These are phyloP conservation scores for Diglossa cyanea DNA, from an alignment of 2,797 vertebrate species.

Conservation along the genomic window DNA sequence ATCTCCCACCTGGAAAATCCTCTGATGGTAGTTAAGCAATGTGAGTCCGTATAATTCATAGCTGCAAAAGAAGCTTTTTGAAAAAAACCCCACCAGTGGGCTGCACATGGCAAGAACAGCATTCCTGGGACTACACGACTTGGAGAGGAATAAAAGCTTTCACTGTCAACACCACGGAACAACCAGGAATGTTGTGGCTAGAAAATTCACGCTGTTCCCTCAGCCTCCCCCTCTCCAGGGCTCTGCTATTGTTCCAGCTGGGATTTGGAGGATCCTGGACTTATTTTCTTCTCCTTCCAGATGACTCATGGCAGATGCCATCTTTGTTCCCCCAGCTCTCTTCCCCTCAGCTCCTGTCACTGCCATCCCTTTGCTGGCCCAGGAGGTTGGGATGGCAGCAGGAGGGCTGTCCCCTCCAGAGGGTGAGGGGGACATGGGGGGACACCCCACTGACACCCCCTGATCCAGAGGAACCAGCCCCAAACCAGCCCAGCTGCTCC, in stretches of 20 bases:
- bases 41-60: constrained; percentile 51
- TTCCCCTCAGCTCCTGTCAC: background rate
- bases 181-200: constrained; percentile 64
- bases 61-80: constrained; percentile 31
- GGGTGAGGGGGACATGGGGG: background rate
- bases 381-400: background rate
- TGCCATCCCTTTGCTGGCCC: fast-evolving
- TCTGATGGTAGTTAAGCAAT: constrained; percentile 63
- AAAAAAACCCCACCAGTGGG: background rate
- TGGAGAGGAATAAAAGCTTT: constrained; percentile 52
- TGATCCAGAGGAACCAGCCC: background rate
- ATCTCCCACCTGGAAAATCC: constrained; percentile 68
- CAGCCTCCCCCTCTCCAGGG: constrained; percentile 7
- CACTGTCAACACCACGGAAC: constrained; percentile 35
- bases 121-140: constrained; percentile 52
- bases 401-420: fast-evolving
- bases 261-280: background rate
- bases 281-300: background rate
- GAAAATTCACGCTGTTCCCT: constrained; percentile 36
- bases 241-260: constrained; percentile 51
- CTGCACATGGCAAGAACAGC: constrained; percentile 41
- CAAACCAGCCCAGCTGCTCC: background rate
- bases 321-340: background rate
- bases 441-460: background rate
- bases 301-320: constrained; percentile 7